Evolutionary conservation across 2,113 vertebrate genomes (phyloP).

Genomic region (Phaethornis superciliosus): DNA sequence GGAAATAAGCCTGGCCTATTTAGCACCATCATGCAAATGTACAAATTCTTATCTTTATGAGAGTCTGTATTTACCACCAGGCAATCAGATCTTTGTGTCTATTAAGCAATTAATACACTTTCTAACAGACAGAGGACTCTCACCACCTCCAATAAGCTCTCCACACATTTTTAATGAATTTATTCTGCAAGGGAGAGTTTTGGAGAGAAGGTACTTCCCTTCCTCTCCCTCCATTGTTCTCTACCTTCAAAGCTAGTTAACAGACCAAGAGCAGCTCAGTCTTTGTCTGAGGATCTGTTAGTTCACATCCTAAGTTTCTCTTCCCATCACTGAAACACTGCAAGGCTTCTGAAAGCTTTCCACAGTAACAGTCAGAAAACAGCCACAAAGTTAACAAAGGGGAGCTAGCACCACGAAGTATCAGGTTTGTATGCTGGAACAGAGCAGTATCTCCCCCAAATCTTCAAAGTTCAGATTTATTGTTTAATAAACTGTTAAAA

Average conservation of each 20-base stretch:
- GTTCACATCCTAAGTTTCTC: constrained; percentile 46
- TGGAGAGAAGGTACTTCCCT: background rate
- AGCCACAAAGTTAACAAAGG: constrained; percentile 58
- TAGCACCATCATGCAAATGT: background rate
- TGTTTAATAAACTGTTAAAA: background rate
- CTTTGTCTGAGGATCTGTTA: constrained; percentile 78
- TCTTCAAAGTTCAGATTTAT: background rate
- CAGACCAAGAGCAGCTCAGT: constrained; percentile 80
- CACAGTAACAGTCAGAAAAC: background rate
- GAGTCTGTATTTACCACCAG: background rate
- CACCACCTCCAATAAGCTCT: constrained; percentile 44
- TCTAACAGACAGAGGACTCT: background rate
- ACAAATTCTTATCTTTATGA: constrained; percentile 15
- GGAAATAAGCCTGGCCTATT: background rate
- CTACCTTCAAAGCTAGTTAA: constrained; percentile 72
- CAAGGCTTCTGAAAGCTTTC: constrained; percentile 18
- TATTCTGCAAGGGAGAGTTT: background rate
- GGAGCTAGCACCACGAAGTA: background rate
- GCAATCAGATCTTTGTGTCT: background rate
- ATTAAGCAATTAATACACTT: background rate
- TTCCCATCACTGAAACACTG: background rate
- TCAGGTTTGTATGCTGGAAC: constrained; percentile 20
- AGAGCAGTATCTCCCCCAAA: background rate
- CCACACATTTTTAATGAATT: background rate
- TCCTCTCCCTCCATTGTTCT: constrained; percentile 77